Evolutionary conservation across 2,113 vertebrate species (phyloP).

Genomic region (Brachyhypopomus gauderio): DNA sequence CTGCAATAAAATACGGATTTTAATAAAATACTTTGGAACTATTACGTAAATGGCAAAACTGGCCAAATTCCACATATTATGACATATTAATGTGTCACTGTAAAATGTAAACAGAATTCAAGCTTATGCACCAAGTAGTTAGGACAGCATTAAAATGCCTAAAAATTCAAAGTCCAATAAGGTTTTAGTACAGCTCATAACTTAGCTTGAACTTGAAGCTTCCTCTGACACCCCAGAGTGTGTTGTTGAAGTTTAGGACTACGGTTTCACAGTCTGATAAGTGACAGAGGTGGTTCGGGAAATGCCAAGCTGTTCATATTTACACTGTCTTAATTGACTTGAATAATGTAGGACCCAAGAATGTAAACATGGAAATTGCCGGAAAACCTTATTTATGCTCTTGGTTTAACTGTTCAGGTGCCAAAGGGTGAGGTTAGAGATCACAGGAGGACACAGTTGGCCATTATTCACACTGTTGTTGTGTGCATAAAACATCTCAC

Average conservation of each 20-base stretch:
- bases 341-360: constrained; percentile 61
- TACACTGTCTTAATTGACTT: constrained; percentile 59
- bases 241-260: neutral
- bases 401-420: constrained; percentile 42
- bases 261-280: constrained; percentile 6
- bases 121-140: neutral
- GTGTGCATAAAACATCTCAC: neutral
- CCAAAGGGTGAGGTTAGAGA: constrained; percentile 1
- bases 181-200: neutral
- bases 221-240: neutral
- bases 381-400: constrained; percentile 48
- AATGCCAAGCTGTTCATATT: constrained; percentile 63
- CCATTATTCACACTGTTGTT: neutral
- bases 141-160: constrained; percentile 9
- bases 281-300: constrained; percentile 35
- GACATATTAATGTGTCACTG: constrained; percentile 2
- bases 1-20: constrained; percentile 23
- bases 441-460: too few relatives aligned
- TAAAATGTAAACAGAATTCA: constrained; percentile 35
- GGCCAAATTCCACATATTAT: constrained; percentile 20
- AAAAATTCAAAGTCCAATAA: neutral
- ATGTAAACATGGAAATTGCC: constrained; percentile 62
- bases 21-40: neutral
- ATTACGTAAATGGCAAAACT: constrained; percentile 15
- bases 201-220: constrained; percentile 15